Evolutionary conservation across 2,797 vertebrate genomes (phyloP).

Genomic region (Triplophysa bombifrons): DNA sequence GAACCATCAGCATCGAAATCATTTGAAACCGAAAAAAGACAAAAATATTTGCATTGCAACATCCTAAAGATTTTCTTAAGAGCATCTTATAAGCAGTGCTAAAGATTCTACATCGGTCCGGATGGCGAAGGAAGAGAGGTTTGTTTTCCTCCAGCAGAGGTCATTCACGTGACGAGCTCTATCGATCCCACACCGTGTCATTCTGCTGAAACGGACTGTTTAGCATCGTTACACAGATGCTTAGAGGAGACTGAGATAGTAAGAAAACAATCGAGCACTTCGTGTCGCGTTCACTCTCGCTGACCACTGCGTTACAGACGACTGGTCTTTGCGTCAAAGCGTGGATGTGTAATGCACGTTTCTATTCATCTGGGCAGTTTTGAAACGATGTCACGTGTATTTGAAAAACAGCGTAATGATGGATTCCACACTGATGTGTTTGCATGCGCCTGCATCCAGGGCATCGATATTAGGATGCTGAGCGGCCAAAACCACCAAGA

Average conservation of each 20-base stretch:
- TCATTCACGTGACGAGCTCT: slow-evolving; percentile 49
- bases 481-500: not conserved
- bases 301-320: not conserved
- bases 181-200: slow-evolving; percentile 41
- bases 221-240: slow-evolving; percentile 17
- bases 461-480: not conserved
- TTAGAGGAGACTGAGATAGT: slow-evolving; percentile 4
- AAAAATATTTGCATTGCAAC: slow-evolving; percentile 10
- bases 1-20: slow-evolving; percentile 5
- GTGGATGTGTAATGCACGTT: not conserved
- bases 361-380: not conserved
- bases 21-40: slow-evolving; percentile 24
- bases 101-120: no score
- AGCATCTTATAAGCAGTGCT: no score
- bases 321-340: not conserved
- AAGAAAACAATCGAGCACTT: not conserved
- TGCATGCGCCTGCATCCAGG: not conserved
- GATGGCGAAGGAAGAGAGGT: no score
- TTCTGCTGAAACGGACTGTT: slow-evolving; percentile 36
- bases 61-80: slow-evolving; percentile 21
- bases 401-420: not conserved
- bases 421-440: not conserved
- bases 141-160: slow-evolving; percentile 47
- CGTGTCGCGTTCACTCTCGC: not conserved
- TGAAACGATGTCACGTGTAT: not conserved